Percentiles rank a stretch among this genome's conserved stretches.
These are phyloP conservation scores for Hofmannophila pseudospretella DNA, from an alignment of 2,888 invertebrate genomes.

Conservation along the genomic window DNA sequence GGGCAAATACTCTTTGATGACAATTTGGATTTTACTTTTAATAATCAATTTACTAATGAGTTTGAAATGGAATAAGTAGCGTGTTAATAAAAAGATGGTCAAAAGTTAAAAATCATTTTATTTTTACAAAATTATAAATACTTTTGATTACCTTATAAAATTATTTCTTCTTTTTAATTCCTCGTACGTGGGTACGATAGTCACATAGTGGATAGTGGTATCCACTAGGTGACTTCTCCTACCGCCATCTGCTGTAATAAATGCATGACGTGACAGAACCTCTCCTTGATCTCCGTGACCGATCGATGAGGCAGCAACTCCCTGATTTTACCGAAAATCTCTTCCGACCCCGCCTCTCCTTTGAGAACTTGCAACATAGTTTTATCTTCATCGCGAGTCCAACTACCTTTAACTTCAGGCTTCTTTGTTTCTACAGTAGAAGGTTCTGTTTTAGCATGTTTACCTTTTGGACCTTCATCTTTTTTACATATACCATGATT, in stretches of 20 bases:
- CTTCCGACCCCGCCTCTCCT: slow-evolving; percentile 80
- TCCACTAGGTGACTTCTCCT: slow-evolving; percentile 57
- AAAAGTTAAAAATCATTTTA: slow-evolving; percentile 35
- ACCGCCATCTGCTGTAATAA: slow-evolving; percentile 80
- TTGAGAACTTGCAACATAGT: slow-evolving; percentile 87
- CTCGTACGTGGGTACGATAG: too few relatives aligned
- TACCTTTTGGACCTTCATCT: slow-evolving; percentile 35
- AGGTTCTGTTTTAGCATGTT: slow-evolving; percentile 30
- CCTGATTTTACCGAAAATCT: slow-evolving; percentile 78
- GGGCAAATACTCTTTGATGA: too few relatives aligned
- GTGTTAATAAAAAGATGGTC: too few relatives aligned
- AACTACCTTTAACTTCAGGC: slow-evolving; percentile 45
- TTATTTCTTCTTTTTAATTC: slow-evolving; percentile 24
- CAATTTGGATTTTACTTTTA: too few relatives aligned
- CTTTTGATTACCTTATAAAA: slow-evolving; percentile 34
- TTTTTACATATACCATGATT: slow-evolving; percentile 25
- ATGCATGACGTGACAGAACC: slow-evolving; percentile 79
- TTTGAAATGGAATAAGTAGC: too few relatives aligned
- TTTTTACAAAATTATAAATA: slow-evolving; percentile 66
- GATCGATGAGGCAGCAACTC: slow-evolving; percentile 75
- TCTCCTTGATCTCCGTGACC: slow-evolving; percentile 77
- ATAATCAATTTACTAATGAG: too few relatives aligned
- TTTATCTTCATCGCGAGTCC: slow-evolving; percentile 91
- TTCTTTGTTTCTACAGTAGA: not conserved
- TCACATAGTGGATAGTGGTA: too few relatives aligned